Percentiles rank a stretch among this genome's conserved stretches.
Conservation (phyloP, 2,797 vertebrate genomes). For the Catharus ustulatus region DNA sequence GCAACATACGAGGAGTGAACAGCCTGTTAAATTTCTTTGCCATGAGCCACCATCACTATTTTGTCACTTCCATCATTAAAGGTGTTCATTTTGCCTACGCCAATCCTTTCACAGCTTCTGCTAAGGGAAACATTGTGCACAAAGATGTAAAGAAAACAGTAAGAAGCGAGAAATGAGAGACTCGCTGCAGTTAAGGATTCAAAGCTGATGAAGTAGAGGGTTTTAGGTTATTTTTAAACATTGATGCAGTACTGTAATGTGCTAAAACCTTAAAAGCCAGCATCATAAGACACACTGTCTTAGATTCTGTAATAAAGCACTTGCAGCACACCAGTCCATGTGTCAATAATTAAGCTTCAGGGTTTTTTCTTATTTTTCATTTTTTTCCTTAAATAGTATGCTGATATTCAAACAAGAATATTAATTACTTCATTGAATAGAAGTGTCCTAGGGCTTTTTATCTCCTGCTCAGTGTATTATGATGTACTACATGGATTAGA, state of each 20-base stretch:
- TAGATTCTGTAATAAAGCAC: not conserved
- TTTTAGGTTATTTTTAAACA: slow-evolving; percentile 54
- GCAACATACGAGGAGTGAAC: not conserved
- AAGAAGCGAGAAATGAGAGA: slow-evolving; percentile 17
- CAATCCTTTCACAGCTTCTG: not conserved
- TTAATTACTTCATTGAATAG: slow-evolving; percentile 28
- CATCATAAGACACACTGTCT: not conserved
- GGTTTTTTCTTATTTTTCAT: not conserved
- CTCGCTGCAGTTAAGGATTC: not conserved
- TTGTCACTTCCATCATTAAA: not conserved
- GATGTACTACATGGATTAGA: slow-evolving; percentile 5
- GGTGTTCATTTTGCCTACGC: not conserved
- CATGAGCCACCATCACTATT: not conserved
- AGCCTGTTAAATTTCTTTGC: not conserved
- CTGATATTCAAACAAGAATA: slow-evolving; percentile 43
- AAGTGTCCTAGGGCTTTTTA: slow-evolving; percentile 16
- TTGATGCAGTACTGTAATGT: not conserved
- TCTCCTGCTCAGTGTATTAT: not conserved
- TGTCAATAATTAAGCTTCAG: not conserved
- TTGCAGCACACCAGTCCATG: not conserved
- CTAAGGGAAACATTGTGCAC: not conserved
- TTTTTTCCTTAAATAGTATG: not conserved
- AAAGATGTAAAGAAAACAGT: not conserved
- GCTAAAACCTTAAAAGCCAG: slow-evolving; percentile 40
- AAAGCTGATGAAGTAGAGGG: not conserved